Conservation (phyloP, 2,888 invertebrate genomes). For the Papilio elwesi region DNA sequence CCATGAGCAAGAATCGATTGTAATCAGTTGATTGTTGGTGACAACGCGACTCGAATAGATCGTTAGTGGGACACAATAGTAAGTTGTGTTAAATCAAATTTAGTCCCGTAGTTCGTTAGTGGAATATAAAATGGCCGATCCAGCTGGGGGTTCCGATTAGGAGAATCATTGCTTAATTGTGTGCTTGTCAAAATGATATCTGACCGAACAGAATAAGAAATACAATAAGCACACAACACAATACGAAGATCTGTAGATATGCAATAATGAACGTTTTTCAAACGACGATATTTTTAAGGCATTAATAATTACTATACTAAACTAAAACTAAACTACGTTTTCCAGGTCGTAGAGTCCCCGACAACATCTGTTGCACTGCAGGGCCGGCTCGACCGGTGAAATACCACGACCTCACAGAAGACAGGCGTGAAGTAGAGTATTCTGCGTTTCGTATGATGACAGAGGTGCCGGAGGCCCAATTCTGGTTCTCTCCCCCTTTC, state of each 20-base stretch:
- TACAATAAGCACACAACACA: not conserved
- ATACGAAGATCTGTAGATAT: not conserved
- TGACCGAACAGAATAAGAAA: not conserved
- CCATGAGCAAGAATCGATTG: constrained; percentile 47
- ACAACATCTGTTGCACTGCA: no score
- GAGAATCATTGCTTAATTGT: constrained; percentile 20
- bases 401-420: no score
- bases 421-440: no score
- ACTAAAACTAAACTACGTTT: not conserved
- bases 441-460: no score
- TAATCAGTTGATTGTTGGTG: constrained; percentile 54
- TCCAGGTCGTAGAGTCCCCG: no score
- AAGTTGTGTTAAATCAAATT: constrained; percentile 53
- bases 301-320: not conserved
- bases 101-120: constrained; percentile 45
- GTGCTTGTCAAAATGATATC: not conserved
- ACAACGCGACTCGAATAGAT: constrained; percentile 51
- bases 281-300: not conserved
- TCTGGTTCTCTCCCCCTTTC: no score
- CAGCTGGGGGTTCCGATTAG: constrained; percentile 8
- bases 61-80: constrained; percentile 51
- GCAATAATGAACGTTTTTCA: no score
- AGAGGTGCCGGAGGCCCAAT: no score
- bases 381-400: no score
- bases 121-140: constrained; percentile 46